phyloP scores from a whole-genome alignment of 2,113 vertebrate genomes.

The Cromileptes altivelis region DNA sequence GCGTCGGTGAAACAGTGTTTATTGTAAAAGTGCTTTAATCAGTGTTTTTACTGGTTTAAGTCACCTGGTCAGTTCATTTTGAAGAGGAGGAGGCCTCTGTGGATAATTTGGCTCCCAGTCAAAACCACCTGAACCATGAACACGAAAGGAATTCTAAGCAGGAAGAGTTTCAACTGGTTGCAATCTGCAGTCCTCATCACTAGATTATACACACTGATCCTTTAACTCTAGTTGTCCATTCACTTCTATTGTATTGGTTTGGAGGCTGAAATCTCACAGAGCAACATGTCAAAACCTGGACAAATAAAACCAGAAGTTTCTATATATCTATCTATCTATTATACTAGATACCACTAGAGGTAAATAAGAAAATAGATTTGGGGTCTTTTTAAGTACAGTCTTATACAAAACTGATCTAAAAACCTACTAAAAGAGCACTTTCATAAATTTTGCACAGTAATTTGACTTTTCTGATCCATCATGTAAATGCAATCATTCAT shows the following conservation, averaged over 20 bases:
- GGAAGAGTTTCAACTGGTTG: no score
- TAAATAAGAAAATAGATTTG: no score
- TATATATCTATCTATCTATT: not conserved
- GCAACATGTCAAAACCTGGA: not conserved
- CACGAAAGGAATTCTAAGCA: no score
- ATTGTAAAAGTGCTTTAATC: no score
- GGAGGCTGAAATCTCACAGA: not conserved
- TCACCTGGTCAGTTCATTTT: no score
- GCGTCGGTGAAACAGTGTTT: no score
- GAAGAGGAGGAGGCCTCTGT: no score
- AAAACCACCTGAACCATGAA: no score
- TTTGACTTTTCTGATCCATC: not conserved
- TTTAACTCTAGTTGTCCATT: not conserved
- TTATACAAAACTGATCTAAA: not conserved
- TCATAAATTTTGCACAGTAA: not conserved
- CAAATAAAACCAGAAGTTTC: not conserved
- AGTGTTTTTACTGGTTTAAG: no score
- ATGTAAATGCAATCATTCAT: constrained; percentile 4
- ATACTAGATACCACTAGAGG: not conserved
- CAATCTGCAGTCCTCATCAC: no score
- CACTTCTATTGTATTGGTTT: not conserved
- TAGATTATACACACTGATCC: no score
- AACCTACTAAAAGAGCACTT: not conserved
- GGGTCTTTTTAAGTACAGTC: not conserved
- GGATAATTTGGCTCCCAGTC: no score